Evolutionary conservation across 2,797 vertebrate genomes (phyloP).

Genomic region (Salmo trutta): DNA sequence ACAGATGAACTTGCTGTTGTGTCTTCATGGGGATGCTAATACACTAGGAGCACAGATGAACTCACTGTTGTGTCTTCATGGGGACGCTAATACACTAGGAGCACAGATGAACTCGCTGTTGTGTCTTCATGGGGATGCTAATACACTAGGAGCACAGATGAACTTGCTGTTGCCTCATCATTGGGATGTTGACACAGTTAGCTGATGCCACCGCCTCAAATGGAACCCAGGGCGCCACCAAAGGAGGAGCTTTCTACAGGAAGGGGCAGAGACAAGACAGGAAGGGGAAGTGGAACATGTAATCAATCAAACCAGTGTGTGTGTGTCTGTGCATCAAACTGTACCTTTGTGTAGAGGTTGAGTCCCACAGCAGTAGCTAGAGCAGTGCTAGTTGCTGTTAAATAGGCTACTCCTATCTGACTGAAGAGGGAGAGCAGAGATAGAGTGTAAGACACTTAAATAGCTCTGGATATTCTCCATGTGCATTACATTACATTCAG

Average conservation of each 20-base stretch:
- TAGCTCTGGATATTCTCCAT: neutral
- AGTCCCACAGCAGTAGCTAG: conserved; percentile 91
- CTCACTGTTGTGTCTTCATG: conserved; percentile 82
- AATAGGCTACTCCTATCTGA: conserved; percentile 92
- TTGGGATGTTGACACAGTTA: conserved; percentile 98
- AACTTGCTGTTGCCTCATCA: conserved; percentile 99
- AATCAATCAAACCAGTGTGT: too few species aligned
- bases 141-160: neutral
- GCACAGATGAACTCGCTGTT: conserved; percentile 85
- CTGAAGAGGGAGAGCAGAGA: conserved; percentile 63
- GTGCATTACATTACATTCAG: neutral
- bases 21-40: neutral
- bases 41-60: conserved; percentile 36
- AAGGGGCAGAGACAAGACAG: conserved; percentile 1
- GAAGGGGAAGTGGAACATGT: neutral
- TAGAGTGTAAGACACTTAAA: neutral
- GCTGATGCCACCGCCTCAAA: conserved; percentile 93
- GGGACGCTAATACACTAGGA: neutral
- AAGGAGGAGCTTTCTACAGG: conserved; percentile 88
- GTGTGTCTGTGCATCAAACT: neutral
- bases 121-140: neutral
- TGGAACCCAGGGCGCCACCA: conserved; percentile 96
- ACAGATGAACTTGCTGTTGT: conserved; percentile 60
- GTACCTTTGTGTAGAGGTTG: conserved; percentile 97
- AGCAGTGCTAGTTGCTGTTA: conserved; percentile 89